Conservation (phyloP, 2,797 vertebrate genomes). For the Acridotheres tristis region DNA sequence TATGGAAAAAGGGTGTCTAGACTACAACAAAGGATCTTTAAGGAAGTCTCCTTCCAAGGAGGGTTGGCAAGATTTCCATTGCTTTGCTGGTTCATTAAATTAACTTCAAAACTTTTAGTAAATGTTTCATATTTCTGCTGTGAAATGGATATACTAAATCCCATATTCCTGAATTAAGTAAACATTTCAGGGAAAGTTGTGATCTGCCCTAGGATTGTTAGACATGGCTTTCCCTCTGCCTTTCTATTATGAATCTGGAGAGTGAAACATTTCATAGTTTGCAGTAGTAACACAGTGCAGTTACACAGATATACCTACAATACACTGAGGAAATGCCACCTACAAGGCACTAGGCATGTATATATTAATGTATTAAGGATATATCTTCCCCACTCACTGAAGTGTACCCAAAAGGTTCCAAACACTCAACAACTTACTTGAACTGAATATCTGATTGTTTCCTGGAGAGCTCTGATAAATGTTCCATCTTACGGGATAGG, state of each 20-base stretch:
- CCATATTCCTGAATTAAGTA: background rate
- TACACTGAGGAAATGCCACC: background rate
- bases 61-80: background rate
- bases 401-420: background rate
- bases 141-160: background rate
- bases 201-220: background rate
- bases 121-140: background rate
- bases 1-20: fast-evolving
- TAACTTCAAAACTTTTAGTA: background rate
- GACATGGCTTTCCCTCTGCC: background rate
- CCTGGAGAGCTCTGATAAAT: background rate
- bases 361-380: background rate
- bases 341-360: background rate
- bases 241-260: background rate
- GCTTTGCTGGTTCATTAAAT: background rate
- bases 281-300: background rate
- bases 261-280: background rate
- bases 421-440: background rate
- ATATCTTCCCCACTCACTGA: background rate
- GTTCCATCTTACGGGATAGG: background rate
- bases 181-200: background rate
- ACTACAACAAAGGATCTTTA: background rate
- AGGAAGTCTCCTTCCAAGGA: background rate
- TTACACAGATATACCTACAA: background rate
- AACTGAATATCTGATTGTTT: background rate